These are phyloP conservation scores for Physocephala rufipes DNA, from an alignment of 2,888 invertebrate species.

Conservation along the genomic window DNA sequence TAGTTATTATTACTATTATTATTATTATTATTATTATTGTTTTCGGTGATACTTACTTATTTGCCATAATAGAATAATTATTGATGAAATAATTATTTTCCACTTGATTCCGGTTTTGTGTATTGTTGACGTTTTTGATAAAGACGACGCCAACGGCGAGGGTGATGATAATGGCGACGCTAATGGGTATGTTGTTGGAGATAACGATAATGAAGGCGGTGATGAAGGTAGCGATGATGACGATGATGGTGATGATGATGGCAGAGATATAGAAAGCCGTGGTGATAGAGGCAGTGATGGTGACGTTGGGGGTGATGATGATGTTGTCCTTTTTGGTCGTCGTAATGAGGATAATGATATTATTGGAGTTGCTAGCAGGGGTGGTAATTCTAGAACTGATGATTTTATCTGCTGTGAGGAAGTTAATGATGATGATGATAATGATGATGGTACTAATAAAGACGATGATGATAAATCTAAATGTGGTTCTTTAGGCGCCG, in stretches of 20 bases:
- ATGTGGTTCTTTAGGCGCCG: no score
- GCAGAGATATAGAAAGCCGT: not conserved
- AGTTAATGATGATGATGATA: constrained; percentile 3
- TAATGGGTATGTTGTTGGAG: constrained; percentile 4
- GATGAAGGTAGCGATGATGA: not conserved
- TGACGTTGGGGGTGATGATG: no score
- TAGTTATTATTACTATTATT: no score
- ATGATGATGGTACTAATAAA: not conserved
- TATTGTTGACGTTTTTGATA: constrained; percentile 44
- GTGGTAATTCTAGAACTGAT: not conserved
- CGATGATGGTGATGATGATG: constrained; percentile 9
- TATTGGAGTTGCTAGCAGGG: not conserved
- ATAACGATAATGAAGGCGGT: not conserved
- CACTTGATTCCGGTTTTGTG: constrained; percentile 60
- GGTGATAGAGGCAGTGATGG: not conserved
- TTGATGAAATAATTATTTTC: constrained; percentile 64
- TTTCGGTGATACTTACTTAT: constrained; percentile 61
- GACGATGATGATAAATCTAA: not conserved
- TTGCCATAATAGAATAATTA: constrained; percentile 61
- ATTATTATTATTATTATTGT: no score
- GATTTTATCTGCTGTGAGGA: no score
- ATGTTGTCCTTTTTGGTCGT: not conserved
- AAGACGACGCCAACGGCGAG: not conserved
- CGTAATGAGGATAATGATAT: constrained; percentile 5
- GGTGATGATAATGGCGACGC: not conserved